phyloP scores from a whole-genome alignment of 2,113 vertebrate species.

The Odontophorus gujanensis region DNA sequence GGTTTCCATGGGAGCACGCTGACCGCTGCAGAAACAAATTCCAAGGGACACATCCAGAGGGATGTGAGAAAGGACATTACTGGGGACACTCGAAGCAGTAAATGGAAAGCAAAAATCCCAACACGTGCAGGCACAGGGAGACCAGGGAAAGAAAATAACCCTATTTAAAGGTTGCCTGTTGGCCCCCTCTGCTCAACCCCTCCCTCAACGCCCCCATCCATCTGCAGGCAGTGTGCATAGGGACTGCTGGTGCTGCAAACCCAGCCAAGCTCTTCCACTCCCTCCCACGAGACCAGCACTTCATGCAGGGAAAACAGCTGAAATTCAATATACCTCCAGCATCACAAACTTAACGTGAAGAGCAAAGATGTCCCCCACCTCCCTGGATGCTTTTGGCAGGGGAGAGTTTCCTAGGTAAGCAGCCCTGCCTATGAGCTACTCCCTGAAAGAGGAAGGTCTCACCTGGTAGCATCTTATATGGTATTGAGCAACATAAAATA shows the following conservation, averaged over 20 bases:
- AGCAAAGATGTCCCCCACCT: background rate
- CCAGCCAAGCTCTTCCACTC: background rate
- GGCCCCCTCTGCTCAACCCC: background rate
- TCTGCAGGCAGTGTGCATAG: background rate
- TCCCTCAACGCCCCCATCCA: background rate
- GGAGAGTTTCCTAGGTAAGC: background rate
- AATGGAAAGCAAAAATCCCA: background rate
- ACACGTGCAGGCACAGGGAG: background rate
- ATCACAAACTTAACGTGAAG: background rate
- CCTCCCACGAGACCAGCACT: background rate
- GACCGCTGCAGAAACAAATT: constrained; percentile 2
- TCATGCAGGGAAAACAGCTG: background rate
- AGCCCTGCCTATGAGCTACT: background rate
- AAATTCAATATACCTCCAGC: background rate
- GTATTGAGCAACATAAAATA: background rate
- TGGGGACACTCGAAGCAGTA: background rate
- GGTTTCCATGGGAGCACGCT: constrained; percentile 37
- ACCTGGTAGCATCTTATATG: background rate
- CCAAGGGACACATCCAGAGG: background rate
- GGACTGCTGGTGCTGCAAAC: background rate
- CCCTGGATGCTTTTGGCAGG: background rate
- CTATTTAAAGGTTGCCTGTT: background rate
- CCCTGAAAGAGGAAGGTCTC: background rate
- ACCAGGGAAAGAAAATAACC: fast-evolving
- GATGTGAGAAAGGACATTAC: background rate